Evolutionary conservation across 2,888 invertebrate species (phyloP), one percentile per base, ranked within the genome.

Genomic region (Perdita meconis): DNA sequence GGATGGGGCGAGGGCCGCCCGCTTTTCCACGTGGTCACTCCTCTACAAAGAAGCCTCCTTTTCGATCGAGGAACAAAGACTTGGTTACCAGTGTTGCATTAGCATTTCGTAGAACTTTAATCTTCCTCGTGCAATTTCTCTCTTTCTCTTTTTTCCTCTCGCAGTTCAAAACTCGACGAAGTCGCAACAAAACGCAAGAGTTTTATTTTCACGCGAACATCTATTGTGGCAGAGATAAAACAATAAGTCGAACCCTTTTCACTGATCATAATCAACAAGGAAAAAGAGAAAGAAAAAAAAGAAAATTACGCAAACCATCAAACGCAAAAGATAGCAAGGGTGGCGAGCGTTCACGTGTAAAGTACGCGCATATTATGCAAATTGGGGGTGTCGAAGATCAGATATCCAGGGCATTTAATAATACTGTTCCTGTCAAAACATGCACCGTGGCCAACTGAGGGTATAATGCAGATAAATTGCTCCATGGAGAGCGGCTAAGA

Each of bases 371-470:
- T 90, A 91, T 91, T 92, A 92, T 92, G 92, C 89, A 92, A 91
- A 92, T 92, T 91, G 91, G 89, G 92, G 90, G 91, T 90, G 91
- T 90, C 85, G 87, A 86, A 87, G 88, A 92, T 92, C 92, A 90
- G 92, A 92, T 92, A 92, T 91, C 90, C 87, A 81, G 89, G 89
- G 88, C 90, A 92, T 92, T 92, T 92, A 92, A 92, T 92, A 92
- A 92, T 92, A 88, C 91, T 91, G 92, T 92, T 90, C 90, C 90
- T 92, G 92, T 92, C 92, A 92, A 92, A 92, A 92, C 91, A 92
- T 88, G 89, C 89, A 89, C 86, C 87, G 86, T 86, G 87, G 85
- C 87, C 90, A 91, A 90, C 90, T 89, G 91, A 90, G 91, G 90
- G 90, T 90, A 91, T 92, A 92, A 92, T 91, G 88, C 87, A 89